Evolutionary conservation across 1,140 invertebrate species (phyloP).

Genomic region (Trichoplusia ni): DNA sequence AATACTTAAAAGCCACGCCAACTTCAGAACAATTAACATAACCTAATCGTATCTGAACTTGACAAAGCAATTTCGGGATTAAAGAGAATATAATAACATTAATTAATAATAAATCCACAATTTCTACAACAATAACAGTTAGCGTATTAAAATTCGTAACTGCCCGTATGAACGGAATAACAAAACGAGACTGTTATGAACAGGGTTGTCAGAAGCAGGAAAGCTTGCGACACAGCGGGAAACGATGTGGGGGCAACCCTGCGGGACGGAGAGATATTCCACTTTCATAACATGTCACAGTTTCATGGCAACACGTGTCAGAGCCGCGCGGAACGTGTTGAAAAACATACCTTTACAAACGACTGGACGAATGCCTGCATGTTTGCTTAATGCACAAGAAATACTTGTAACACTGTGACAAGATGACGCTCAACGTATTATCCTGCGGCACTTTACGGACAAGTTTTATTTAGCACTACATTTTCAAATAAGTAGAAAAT

Average conservation of each 20-base stretch:
- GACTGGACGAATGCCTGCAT: constrained; percentile 36
- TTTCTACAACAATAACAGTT: constrained; percentile 22
- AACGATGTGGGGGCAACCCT: constrained; percentile 41
- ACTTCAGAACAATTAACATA: background rate
- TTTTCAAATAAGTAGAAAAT: too few relatives aligned
- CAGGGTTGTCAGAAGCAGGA: constrained; percentile 61
- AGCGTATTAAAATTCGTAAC: constrained; percentile 36
- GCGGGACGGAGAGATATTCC: constrained; percentile 39
- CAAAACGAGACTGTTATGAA: constrained; percentile 46
- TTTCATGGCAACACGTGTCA: constrained; percentile 55
- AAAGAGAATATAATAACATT: constrained; percentile 17
- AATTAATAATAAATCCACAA: constrained; percentile 23
- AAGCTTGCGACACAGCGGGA: constrained; percentile 38
- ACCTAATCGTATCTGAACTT: constrained; percentile 16
- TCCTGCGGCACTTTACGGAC: too few relatives aligned
- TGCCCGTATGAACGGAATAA: constrained; percentile 38
- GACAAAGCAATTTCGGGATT: constrained; percentile 32
- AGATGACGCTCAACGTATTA: too few relatives aligned
- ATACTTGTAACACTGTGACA: too few relatives aligned
- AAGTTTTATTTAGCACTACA: too few relatives aligned
- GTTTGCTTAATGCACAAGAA: constrained; percentile 36
- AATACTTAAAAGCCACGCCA: background rate
- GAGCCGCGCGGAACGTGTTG: constrained; percentile 48
- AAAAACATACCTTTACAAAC: constrained; percentile 43
- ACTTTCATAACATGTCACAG: constrained; percentile 50